Evolutionary conservation across 2,797 vertebrate genomes (phyloP).

Genomic region (Anguilla marmorata): DNA sequence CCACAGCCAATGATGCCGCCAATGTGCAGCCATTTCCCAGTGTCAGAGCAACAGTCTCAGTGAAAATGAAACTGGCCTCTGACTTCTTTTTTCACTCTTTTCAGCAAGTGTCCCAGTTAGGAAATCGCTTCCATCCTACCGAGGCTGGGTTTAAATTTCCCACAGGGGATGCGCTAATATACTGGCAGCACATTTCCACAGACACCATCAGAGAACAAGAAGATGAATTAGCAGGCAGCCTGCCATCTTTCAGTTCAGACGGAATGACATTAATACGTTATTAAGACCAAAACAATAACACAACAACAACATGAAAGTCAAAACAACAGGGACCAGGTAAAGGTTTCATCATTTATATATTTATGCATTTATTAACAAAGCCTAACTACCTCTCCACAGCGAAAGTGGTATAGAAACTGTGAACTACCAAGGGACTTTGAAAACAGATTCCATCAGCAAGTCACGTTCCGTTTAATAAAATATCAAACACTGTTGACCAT

Average conservation of each 20-base stretch:
- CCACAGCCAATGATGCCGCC: not conserved
- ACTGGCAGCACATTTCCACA: constrained; percentile 81
- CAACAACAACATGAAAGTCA: constrained; percentile 82
- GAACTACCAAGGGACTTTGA: constrained; percentile 66
- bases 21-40: not conserved
- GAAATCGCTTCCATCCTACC: constrained; percentile 79
- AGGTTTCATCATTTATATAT: constrained; percentile 85
- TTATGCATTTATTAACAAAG: constrained; percentile 83
- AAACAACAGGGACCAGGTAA: constrained; percentile 83
- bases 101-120: constrained; percentile 79
- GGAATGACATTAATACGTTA: constrained; percentile 85
- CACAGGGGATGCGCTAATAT: constrained; percentile 84
- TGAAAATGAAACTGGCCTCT: constrained; percentile 70
- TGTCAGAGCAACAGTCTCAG: constrained; percentile 40
- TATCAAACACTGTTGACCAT: constrained; percentile 77
- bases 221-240: constrained; percentile 83
- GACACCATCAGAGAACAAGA: constrained; percentile 86
- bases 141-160: constrained; percentile 78
- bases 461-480: constrained; percentile 76
- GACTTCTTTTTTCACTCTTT: constrained; percentile 66
- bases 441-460: constrained; percentile 71
- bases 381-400: constrained; percentile 66
- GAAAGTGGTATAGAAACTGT: constrained; percentile 71
- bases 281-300: constrained; percentile 83
- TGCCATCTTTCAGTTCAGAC: constrained; percentile 84